phyloP scores from a whole-genome alignment of 1,140 invertebrate genomes.

The Contarinia nasturtii region DNA sequence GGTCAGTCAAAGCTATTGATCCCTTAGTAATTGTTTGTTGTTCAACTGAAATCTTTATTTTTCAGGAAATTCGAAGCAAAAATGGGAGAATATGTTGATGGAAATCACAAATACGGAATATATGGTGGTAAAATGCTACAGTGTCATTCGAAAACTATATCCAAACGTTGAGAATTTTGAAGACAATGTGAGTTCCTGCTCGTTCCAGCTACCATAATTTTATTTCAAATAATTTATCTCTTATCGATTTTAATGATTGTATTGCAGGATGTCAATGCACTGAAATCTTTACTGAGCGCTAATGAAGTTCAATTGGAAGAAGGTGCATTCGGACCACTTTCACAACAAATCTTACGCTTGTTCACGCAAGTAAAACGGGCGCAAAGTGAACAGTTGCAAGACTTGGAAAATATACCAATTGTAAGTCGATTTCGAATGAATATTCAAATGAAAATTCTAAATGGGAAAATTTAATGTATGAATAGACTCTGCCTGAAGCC shows the following conservation, averaged over 20 bases:
- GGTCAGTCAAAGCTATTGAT: slow-evolving; percentile 11
- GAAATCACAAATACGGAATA: slow-evolving; percentile 3
- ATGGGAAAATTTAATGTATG: neutral
- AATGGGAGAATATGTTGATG: slow-evolving; percentile 2
- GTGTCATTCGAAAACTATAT: slow-evolving; percentile 1
- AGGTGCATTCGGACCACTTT: slow-evolving; percentile 1
- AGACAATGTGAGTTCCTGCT: neutral
- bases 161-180: neutral
- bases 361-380: slow-evolving; percentile 1
- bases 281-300: slow-evolving; percentile 1
- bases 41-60: neutral
- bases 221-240: neutral
- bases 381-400: slow-evolving; percentile 1
- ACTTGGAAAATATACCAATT: neutral
- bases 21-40: slow-evolving; percentile 6
- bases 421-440: neutral
- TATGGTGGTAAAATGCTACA: neutral
- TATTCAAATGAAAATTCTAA: neutral
- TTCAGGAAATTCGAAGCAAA: neutral
- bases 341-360: slow-evolving; percentile 1
- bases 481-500: slow-evolving; percentile 5
- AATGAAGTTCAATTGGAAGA: slow-evolving; percentile 1
- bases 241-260: neutral
- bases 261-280: slow-evolving; percentile 1
- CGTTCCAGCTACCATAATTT: neutral